Conservation (phyloP, 2,888 invertebrate genomes). For the Microctonus hyperodae region DNA sequence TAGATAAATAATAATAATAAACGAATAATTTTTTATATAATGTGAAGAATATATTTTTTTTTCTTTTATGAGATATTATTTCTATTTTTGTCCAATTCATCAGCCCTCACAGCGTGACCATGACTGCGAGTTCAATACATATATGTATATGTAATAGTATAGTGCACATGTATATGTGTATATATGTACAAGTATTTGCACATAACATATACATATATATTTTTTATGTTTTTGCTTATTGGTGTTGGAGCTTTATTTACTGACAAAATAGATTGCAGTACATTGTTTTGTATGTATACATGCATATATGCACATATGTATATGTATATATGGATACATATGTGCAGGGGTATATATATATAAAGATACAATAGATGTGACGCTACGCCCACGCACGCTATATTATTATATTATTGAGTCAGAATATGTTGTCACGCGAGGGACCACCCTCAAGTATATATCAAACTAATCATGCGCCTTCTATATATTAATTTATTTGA, state of each 20-base stretch:
- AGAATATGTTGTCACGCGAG: conserved; percentile 19
- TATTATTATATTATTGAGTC: conserved; percentile 21
- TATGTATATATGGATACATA: not conserved
- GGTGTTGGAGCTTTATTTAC: not conserved
- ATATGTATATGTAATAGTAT: not conserved
- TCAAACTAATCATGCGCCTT: not conserved
- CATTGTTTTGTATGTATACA: conserved; percentile 6
- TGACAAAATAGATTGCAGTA: conserved; percentile 1
- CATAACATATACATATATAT: not conserved
- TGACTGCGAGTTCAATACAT: conserved; percentile 56
- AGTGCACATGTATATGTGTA: no score
- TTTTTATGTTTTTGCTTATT: not conserved
- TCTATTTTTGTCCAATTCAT: conserved; percentile 37
- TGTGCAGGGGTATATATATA: not conserved
- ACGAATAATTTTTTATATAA: conserved; percentile 15
- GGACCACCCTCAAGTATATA: not conserved
- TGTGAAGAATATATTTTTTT: conserved; percentile 6
- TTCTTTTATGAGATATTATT: conserved; percentile 21
- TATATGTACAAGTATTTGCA: not conserved
- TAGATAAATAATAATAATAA: conserved; percentile 9
- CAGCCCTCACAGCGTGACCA: conserved; percentile 59
- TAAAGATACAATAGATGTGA: not conserved
- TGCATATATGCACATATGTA: not conserved
- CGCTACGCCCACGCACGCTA: conserved; percentile 14
- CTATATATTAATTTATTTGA: not conserved